These are phyloP conservation scores for Dryococelus australis DNA, from an alignment of 2,888 invertebrate species.

Conservation along the genomic window DNA sequence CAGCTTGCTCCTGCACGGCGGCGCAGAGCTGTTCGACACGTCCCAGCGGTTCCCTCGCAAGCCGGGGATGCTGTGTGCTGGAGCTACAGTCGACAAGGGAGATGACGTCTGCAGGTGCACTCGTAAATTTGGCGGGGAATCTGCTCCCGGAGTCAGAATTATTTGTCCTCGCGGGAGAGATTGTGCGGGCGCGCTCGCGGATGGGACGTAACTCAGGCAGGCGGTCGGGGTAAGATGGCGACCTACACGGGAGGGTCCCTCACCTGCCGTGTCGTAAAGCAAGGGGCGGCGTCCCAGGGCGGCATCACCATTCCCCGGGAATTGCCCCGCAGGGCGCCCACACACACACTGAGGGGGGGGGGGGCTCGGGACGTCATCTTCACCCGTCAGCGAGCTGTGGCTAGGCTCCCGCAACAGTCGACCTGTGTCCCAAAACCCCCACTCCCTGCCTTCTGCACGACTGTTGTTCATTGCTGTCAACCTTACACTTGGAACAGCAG, in stretches of 20 bases:
- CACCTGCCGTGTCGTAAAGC: background rate
- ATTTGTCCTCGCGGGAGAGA: background rate
- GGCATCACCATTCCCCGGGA: background rate
- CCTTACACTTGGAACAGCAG: no score
- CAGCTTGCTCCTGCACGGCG: no score
- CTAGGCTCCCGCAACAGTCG: no score
- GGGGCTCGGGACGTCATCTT: background rate
- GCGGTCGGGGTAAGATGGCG: background rate
- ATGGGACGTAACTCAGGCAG: background rate
- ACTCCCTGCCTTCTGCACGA: no score
- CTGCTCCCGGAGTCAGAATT: background rate
- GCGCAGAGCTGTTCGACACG: no score
- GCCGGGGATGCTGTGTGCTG: background rate
- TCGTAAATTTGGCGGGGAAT: background rate
- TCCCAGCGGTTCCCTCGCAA: background rate
- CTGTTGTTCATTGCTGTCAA: no score
- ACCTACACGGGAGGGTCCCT: background rate
- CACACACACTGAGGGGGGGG: no score
- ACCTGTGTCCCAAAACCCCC: no score
- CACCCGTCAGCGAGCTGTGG: background rate
- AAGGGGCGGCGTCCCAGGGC: background rate
- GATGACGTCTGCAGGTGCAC: background rate
- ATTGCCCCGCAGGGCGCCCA: background rate
- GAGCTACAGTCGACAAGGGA: background rate
- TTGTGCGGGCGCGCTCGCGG: background rate